Evolutionary conservation across 2,797 vertebrate species (phyloP), one percentile per base, ranked within the genome.

Genomic region (Pipistrellus kuhlii): DNA sequence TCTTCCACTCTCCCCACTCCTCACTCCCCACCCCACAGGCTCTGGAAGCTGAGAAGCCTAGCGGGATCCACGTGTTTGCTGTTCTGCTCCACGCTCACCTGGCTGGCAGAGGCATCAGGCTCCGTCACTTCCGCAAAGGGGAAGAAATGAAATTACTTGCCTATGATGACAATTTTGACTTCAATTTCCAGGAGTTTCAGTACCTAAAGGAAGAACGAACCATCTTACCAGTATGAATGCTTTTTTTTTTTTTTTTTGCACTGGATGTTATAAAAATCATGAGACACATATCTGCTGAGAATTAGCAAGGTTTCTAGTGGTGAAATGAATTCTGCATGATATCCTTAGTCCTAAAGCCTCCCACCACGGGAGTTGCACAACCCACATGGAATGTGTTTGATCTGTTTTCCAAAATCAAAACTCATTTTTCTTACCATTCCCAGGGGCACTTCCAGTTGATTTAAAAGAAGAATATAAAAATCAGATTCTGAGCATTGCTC

Each of bases 141-240:
- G 85, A 98, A 69, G 99, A 99, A 95, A 98, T 99, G 96, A 97
- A 98, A 93, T 96, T 98, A 0, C 98, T 99, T 32, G 98, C 98
- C 81, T 98, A 98, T 15, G 99, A 99, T 0, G 98, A 99, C 0
- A 98, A 98, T 76, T 99, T 98, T 93, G 99, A 99, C 97, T 99
- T 99, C 98, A 99, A 99, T 98, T 99, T 99, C 97, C 99, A 99
- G 97, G 99, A 99, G 96, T 99, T 99, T 95, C 98, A 99, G 94
- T 98, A 99, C 75, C 97, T 99, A 81, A 97, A 98, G 85, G 98
- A 99, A 93, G 99, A 99, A 97, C 98, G 98, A 94, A 98, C 97
- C 9, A 98, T 99, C 96, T 95, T 99, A 94, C 99, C 99, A 35
- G 99, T 99, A 98, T 0, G 97, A 92, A 35, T 91, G 27, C 38